These are phyloP conservation scores for Mimachlamys varia DNA, from an alignment of 2,888 invertebrate species.

Conservation along the genomic window DNA sequence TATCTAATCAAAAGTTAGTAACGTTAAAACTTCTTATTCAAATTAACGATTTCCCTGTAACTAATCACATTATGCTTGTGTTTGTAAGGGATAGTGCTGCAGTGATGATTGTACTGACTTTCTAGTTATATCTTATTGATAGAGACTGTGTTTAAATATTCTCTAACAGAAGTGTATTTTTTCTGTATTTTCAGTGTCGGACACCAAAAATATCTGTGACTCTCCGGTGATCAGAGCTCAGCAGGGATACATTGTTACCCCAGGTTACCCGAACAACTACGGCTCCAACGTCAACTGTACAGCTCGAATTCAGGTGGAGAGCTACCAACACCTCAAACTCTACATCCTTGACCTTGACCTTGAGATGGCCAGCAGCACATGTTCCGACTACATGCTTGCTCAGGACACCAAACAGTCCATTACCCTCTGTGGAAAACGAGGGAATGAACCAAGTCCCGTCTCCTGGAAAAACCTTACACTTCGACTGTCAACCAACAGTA, in stretches of 20 bases:
- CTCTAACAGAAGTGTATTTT: background rate
- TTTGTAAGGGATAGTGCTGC: too few species aligned
- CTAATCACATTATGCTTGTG: too few species aligned
- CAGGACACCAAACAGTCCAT: conserved; percentile 68
- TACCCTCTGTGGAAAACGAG: conserved; percentile 73
- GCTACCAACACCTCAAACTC: conserved; percentile 70
- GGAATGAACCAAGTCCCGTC: conserved; percentile 66
- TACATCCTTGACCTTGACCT: conserved; percentile 75
- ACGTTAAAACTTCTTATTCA: too few species aligned
- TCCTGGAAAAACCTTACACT: conserved; percentile 68
- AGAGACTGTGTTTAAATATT: too few species aligned
- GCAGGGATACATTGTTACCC: conserved; percentile 75
- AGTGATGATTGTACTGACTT: too few species aligned
- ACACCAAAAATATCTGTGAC: conserved; percentile 71
- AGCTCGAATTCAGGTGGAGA: conserved; percentile 63
- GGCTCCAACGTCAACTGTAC: conserved; percentile 64
- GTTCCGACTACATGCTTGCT: conserved; percentile 74
- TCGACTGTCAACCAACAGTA: conserved; percentile 61
- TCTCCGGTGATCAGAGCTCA: conserved; percentile 58
- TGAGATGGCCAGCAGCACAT: conserved; percentile 66
- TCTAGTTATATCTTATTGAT: too few species aligned
- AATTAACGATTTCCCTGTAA: too few species aligned
- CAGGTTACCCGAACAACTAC: conserved; percentile 75
- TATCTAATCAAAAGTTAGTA: too few species aligned
- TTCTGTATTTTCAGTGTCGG: conserved; percentile 64